Percentiles rank a stretch among this genome's conserved stretches.
Evolutionary conservation across 2,113 vertebrate species (phyloP).

Genomic region (Nerophis ophidion): DNA sequence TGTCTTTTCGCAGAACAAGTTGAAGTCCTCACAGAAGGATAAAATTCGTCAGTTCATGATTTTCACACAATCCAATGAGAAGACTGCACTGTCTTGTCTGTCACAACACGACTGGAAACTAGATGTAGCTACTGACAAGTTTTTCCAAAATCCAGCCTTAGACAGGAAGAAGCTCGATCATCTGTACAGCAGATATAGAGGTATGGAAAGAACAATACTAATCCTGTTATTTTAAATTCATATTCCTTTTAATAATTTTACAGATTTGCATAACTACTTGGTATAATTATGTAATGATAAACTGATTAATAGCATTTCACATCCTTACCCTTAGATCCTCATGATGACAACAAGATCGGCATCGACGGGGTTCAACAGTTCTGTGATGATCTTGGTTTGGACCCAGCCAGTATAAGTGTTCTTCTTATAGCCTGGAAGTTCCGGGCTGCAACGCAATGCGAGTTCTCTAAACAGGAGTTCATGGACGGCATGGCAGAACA

Average conservation of each 20-base stretch:
- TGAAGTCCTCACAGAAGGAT: slow-evolving; percentile 99
- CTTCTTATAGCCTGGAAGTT: slow-evolving; percentile 94
- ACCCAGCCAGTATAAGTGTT: slow-evolving; percentile 88
- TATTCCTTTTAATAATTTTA: no score
- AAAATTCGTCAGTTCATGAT: slow-evolving; percentile 99
- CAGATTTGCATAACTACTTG: no score
- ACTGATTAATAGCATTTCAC: accelerated
- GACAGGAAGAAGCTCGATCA: slow-evolving; percentile 96
- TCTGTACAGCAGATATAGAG: slow-evolving; percentile 95
- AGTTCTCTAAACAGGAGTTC: slow-evolving; percentile 93
- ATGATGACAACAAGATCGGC: slow-evolving; percentile 95
- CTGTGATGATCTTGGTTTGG: slow-evolving; percentile 86
- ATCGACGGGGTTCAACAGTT: slow-evolving; percentile 92
- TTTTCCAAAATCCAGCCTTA: slow-evolving; percentile 92
- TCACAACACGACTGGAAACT: slow-evolving; percentile 99
- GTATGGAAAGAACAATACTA: slow-evolving; percentile 48
- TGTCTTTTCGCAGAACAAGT: slow-evolving; percentile 85
- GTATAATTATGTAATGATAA: not conserved
- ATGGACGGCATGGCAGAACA: slow-evolving; percentile 89
- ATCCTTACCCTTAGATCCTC: slow-evolving; percentile 73
- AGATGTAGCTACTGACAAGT: slow-evolving; percentile 98
- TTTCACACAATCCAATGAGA: slow-evolving; percentile 97
- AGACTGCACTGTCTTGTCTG: slow-evolving; percentile 93
- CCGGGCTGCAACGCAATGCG: slow-evolving; percentile 89
- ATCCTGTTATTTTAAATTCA: no score